Conservation (phyloP, 2,888 invertebrate species). For the Chesias legatella region DNA sequence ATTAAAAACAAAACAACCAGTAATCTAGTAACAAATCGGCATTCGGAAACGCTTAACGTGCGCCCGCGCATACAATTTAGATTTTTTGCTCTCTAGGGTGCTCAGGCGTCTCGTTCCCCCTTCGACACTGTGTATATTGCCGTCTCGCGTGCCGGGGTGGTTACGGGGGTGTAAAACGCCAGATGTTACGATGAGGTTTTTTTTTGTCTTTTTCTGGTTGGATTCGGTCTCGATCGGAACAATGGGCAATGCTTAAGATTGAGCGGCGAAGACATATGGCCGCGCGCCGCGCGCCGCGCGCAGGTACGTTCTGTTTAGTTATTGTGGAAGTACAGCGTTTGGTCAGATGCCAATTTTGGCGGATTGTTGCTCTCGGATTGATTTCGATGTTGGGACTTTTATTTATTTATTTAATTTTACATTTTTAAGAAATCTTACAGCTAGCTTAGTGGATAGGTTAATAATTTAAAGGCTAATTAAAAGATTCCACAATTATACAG, state of each 20-base stretch:
- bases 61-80: constrained; percentile 49
- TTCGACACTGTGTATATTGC: constrained; percentile 8
- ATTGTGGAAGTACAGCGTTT: constrained; percentile 17
- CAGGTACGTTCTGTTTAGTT: constrained; percentile 36
- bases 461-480: no score
- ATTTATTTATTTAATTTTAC: no score
- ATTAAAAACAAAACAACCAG: constrained; percentile 16
- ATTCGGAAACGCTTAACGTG: constrained; percentile 51
- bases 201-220: constrained; percentile 42
- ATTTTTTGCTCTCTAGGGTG: constrained; percentile 41
- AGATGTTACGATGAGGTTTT: constrained; percentile 49
- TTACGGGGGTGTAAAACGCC: constrained; percentile 51
- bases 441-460: no score
- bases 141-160: constrained; percentile 42
- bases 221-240: constrained; percentile 47
- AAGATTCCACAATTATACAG: no score
- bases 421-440: no score
- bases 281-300: no score
- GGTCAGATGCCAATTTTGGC: constrained; percentile 14
- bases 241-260: constrained; percentile 45
- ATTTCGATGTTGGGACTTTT: no score
- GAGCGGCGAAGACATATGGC: constrained; percentile 34
- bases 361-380: no score
- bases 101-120: constrained; percentile 12
- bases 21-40: constrained; percentile 17